These are phyloP conservation scores for Anisognathus igniventris DNA, from an alignment of 2,797 vertebrate species.

Conservation along the genomic window DNA sequence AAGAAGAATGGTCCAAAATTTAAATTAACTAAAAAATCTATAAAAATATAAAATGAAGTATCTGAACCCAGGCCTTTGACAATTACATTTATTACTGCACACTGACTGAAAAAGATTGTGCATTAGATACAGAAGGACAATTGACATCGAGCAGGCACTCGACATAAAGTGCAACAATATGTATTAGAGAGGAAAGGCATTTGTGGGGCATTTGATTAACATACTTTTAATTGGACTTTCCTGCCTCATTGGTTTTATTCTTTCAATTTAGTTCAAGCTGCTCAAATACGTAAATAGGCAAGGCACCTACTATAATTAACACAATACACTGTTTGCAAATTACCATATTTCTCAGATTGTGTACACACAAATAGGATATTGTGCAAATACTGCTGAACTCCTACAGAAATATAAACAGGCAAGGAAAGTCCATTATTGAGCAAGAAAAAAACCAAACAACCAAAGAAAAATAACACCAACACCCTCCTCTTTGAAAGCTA, in stretches of 20 bases:
- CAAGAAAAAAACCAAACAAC: not conserved
- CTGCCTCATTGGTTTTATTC: slow-evolving; percentile 58
- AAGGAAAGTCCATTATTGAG: not conserved
- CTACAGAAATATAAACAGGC: not conserved
- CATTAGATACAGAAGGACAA: slow-evolving; percentile 4
- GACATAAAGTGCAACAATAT: not conserved
- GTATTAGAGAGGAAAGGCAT: not conserved
- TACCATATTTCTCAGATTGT: not conserved
- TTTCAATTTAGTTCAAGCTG: slow-evolving; percentile 56
- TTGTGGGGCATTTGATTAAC: slow-evolving; percentile 53
- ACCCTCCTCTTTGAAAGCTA: not conserved
- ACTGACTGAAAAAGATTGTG: not conserved
- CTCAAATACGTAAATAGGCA: slow-evolving; percentile 30
- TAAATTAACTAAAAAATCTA: slow-evolving; percentile 14
- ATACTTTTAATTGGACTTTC: slow-evolving; percentile 53
- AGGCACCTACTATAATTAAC: slow-evolving; percentile 46
- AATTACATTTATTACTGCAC: not conserved
- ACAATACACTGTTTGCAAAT: slow-evolving; percentile 14
- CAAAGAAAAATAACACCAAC: not conserved
- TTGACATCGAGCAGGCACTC: not conserved
- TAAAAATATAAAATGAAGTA: not conserved
- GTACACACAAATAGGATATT: not conserved
- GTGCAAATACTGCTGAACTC: not conserved
- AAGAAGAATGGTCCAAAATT: not conserved
- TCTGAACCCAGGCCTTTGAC: not conserved